Evolutionary conservation across 2,888 invertebrate species (phyloP).

Genomic region (Tipula vernalis): DNA sequence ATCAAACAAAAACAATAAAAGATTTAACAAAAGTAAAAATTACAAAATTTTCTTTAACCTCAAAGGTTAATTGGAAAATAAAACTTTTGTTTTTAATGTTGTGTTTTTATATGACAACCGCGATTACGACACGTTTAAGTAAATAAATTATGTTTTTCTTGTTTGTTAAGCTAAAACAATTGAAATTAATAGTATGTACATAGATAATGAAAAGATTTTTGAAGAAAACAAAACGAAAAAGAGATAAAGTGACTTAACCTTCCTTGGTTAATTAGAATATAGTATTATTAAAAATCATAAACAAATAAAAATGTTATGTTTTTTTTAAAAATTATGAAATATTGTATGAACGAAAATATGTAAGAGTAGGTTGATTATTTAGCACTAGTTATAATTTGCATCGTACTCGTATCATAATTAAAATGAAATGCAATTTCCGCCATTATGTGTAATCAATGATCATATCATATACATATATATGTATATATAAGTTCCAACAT

Average conservation of each 20-base stretch:
- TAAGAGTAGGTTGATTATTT: not conserved
- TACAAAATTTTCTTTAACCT: not conserved
- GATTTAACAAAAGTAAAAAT: not conserved
- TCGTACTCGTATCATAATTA: not conserved
- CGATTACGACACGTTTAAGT: not conserved
- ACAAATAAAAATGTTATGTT: not conserved
- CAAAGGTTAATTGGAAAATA: not conserved
- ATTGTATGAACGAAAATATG: not conserved
- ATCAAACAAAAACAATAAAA: not conserved
- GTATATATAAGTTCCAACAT: not conserved
- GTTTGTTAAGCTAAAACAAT: not conserved
- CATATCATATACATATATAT: not conserved
- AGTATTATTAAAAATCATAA: not conserved
- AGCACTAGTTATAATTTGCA: not conserved
- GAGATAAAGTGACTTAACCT: not conserved
- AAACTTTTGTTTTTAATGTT: not conserved
- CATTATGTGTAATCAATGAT: not conserved
- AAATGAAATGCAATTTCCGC: not conserved
- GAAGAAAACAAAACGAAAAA: not conserved
- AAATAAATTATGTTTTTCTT: not conserved
- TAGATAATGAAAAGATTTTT: not conserved
- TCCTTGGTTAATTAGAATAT: not conserved
- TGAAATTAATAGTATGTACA: not conserved
- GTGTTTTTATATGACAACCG: not conserved
- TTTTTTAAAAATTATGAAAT: not conserved